Evolutionary conservation across 2,888 invertebrate species (phyloP).

Genomic region (Ophion ventricosus): DNA sequence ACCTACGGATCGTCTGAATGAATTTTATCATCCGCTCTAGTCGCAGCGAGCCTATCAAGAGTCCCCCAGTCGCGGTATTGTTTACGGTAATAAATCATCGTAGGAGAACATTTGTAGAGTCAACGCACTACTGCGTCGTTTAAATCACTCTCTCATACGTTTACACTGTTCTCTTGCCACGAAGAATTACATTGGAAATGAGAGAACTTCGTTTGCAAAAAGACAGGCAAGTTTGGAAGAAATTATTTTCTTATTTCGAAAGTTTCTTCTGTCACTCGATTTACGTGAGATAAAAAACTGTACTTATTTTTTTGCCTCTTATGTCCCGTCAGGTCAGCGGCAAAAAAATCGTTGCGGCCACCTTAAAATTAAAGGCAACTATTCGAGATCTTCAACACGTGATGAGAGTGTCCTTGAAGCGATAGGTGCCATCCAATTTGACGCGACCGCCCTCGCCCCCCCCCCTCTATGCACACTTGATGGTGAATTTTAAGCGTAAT

Average conservation of each 20-base stretch:
- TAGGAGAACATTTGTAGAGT: background rate
- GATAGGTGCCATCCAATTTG: background rate
- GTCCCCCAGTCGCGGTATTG: background rate
- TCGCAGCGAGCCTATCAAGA: background rate
- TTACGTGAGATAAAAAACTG: background rate
- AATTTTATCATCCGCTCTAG: background rate
- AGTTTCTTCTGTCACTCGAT: background rate
- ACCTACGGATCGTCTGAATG: background rate
- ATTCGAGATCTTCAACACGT: too few species aligned
- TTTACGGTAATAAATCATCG: slow-evolving; percentile 19
- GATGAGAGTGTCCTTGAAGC: background rate
- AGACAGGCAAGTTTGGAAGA: background rate
- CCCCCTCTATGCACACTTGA: background rate
- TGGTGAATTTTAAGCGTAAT: background rate
- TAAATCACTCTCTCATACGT: background rate
- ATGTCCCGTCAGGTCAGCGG: too few species aligned
- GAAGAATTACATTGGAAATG: background rate
- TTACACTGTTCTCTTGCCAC: background rate
- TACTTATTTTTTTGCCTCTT: background rate
- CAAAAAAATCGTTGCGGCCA: too few species aligned
- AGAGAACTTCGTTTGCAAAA: background rate
- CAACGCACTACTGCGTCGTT: background rate
- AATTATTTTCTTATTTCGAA: background rate
- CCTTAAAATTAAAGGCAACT: too few species aligned
- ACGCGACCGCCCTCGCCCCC: background rate